phyloP scores from a whole-genome alignment of 2,888 invertebrate genomes.

The Heliconius sara region DNA sequence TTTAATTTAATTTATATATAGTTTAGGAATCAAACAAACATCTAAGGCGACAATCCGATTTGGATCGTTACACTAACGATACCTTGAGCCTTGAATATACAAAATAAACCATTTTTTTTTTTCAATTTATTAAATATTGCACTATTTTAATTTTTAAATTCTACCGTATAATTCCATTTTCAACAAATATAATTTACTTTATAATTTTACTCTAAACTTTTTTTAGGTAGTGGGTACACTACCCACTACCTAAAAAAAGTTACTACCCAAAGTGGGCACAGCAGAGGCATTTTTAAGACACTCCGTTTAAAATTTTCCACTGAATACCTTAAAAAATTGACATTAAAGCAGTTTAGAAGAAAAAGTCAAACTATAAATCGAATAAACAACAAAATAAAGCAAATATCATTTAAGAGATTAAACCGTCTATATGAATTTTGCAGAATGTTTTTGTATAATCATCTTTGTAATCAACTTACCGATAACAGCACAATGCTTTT shows the following conservation, averaged over 20 bases:
- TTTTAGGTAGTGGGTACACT: too few relatives aligned
- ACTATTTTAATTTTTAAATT: too few relatives aligned
- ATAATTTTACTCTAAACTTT: too few relatives aligned
- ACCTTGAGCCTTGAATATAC: neutral
- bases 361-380: neutral
- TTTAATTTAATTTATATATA: too few relatives aligned
- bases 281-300: too few relatives aligned
- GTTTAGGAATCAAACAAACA: conserved; percentile 33
- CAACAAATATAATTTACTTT: too few relatives aligned
- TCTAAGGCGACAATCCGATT: conserved; percentile 46
- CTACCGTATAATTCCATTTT: too few relatives aligned
- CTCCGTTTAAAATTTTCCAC: too few relatives aligned
- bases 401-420: neutral
- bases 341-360: neutral
- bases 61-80: conserved; percentile 47
- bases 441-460: too few relatives aligned
- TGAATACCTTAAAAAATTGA: neutral
- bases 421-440: neutral
- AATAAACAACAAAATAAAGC: neutral
- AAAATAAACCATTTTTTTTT: neutral
- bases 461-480: neutral
- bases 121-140: too few relatives aligned
- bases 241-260: too few relatives aligned
- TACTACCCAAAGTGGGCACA: too few relatives aligned
- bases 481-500: conserved; percentile 4